A percentile compares a stretch with the other conserved stretches of the same genome.
These are phyloP conservation scores for Tretioscincus oriximinensis DNA, from an alignment of 2,113 vertebrate genomes.

Conservation along the genomic window DNA sequence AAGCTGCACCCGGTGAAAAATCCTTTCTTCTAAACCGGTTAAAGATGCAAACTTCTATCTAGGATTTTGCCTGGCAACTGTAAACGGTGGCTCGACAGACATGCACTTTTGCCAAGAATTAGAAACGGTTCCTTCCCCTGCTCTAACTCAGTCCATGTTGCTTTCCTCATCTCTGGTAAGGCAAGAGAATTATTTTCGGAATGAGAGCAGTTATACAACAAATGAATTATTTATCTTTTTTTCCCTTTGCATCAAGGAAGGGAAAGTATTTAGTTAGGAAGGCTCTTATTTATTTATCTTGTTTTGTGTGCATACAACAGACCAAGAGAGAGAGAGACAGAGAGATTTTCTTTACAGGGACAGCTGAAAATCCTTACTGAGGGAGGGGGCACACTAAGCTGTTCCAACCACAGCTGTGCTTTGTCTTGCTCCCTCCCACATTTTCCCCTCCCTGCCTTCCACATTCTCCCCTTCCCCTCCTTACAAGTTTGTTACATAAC, in stretches of 20 bases:
- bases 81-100: background rate
- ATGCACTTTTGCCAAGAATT: background rate
- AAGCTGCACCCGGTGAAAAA: no score
- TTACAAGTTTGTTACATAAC: slow-evolving; percentile 6
- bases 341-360: slow-evolving; percentile 16
- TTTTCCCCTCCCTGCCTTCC: background rate
- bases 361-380: slow-evolving; percentile 29
- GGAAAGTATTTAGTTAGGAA: slow-evolving; percentile 48
- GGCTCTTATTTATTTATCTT: slow-evolving; percentile 43
- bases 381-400: slow-evolving; percentile 24
- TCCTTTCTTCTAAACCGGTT: no score
- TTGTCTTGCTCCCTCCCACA: background rate
- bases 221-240: slow-evolving; percentile 78
- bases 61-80: no score
- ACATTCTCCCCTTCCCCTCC: background rate
- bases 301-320: background rate
- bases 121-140: background rate
- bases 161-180: slow-evolving; percentile 50
- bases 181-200: slow-evolving; percentile 74
- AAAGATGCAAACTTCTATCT: no score
- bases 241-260: slow-evolving; percentile 54
- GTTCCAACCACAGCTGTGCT: background rate
- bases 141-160: slow-evolving; percentile 29
- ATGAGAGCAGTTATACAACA: slow-evolving; percentile 70
- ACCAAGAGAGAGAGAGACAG: background rate